These are phyloP conservation scores for Xestia xanthographa DNA, from an alignment of 2,888 invertebrate species.

Conservation along the genomic window DNA sequence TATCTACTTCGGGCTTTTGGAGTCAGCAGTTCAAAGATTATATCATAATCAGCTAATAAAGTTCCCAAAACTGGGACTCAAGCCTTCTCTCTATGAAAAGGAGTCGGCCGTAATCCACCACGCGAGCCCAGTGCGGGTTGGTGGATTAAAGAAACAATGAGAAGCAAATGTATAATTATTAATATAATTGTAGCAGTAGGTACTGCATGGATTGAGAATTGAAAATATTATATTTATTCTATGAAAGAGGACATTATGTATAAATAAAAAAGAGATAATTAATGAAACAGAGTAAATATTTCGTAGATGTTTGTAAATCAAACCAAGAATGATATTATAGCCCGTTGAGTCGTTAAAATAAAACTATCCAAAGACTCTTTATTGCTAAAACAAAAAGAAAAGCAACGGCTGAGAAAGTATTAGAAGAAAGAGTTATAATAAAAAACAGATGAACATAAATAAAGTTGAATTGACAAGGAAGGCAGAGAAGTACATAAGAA, in stretches of 20 bases:
- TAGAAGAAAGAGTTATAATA: background rate
- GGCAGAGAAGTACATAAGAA: slow-evolving; percentile 36
- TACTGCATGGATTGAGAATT: slow-evolving; percentile 37
- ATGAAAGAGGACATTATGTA: background rate
- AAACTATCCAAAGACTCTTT: background rate
- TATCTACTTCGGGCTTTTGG: slow-evolving; percentile 80
- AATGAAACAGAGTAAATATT: background rate
- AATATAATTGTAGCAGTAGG: slow-evolving; percentile 3
- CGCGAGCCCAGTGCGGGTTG: background rate
- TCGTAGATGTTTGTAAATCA: too few species aligned
- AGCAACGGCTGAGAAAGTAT: background rate
- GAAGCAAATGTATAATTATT: slow-evolving; percentile 9
- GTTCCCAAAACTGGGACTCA: background rate
- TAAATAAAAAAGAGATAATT: too few species aligned
- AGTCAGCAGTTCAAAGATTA: slow-evolving; percentile 73
- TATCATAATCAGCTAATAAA: background rate
- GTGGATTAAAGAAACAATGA: slow-evolving; percentile 5
- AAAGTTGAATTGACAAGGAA: background rate
- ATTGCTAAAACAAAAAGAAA: background rate
- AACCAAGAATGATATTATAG: background rate
- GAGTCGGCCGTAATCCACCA: background rate
- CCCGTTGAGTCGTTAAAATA: background rate
- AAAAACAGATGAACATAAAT: background rate
- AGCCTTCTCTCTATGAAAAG: background rate
- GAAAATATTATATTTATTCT: slow-evolving; percentile 32